Base-by-base conservation (phyloP, 2,888 invertebrate genomes). In the Mesorhabditis belari region DNA sequence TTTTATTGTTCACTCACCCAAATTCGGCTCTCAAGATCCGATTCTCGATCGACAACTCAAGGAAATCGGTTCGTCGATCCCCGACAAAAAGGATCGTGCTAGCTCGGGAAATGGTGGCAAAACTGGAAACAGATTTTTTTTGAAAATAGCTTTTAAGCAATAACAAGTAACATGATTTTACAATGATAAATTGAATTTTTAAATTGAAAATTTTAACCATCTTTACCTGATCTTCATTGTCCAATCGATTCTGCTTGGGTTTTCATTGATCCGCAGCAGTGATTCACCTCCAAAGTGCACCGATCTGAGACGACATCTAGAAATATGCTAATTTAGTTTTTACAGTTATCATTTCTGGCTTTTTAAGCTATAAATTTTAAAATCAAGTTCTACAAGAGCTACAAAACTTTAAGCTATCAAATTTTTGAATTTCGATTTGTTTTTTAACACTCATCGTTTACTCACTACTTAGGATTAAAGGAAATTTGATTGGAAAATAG, bases 281-380 rank as follows among this genome's bases (percentile, higher is more conserved):
- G 69, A 70, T 27, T 77, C 71, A 9, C 76, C 78, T 17, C 64
- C 70, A 54, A 79, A 77, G 1, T 73, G 72, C 6, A 79, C 62
- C 3, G 77, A 64, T 23, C 76, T 60, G 50, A 79, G 66, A 9
- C 72, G 69, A 51, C 79, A 79, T 58, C 69, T 57, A 21, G 35
- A n/a, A n/a, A n/a, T n/a, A n/a, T n/a, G n/a, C n/a, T n/a, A n/a
- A n/a, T n/a, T n/a, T n/a, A n/a, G n/a, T n/a, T n/a, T n/a, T n/a
- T n/a, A n/a, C n/a, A n/a, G n/a, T n/a, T n/a, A n/a, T n/a, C n/a
- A n/a, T n/a, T n/a, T n/a, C n/a, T n/a, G n/a, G n/a, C n/a, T n/a
- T n/a, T n/a, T n/a, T n/a, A n/a, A n/a, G n/a, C n/a, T n/a, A n/a
- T n/a, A n/a, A n/a, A n/a, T n/a, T n/a, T n/a, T n/a, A n/a, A n/a